Evolutionary conservation across 1,140 invertebrate genomes (phyloP).

Genomic region (Tetramorium parvispinum): DNA sequence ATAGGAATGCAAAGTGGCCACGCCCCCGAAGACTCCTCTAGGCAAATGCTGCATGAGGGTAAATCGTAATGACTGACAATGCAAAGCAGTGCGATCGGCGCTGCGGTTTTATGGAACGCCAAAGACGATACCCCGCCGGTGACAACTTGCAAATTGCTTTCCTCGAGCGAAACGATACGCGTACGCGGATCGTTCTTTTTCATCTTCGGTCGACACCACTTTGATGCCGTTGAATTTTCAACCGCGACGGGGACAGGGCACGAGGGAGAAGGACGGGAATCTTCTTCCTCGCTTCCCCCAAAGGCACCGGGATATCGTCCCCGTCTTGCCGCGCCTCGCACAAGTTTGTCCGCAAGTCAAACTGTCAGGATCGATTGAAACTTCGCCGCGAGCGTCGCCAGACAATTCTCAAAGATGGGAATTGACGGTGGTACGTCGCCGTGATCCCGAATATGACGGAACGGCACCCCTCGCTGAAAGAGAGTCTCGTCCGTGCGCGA

Average conservation of each 20-base stretch:
- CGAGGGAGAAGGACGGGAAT: background rate
- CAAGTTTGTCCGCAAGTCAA: conserved; percentile 66
- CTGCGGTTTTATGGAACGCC: conserved; percentile 20
- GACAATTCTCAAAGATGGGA: conserved; percentile 51
- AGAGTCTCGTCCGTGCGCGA: background rate
- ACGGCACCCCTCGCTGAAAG: background rate
- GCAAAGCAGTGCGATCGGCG: background rate
- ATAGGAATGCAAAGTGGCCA: no score
- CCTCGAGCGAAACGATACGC: conserved; percentile 45
- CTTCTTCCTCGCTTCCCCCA: conserved; percentile 5
- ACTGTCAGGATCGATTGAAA: conserved; percentile 79
- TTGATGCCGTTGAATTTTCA: conserved; percentile 64
- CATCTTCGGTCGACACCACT: conserved; percentile 46
- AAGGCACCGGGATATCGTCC: conserved; percentile 30
- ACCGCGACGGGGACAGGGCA: background rate
- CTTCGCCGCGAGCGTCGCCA: conserved; percentile 63
- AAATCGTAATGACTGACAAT: background rate
- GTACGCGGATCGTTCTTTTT: conserved; percentile 41
- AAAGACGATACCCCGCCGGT: conserved; percentile 19
- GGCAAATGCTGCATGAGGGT: background rate
- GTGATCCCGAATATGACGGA: conserved; percentile 40
- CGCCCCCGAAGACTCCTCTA: no score
- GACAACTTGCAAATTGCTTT: conserved; percentile 71
- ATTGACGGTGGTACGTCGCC: conserved; percentile 36
- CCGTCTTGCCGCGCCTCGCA: conserved; percentile 2